Evolutionary conservation across 2,113 vertebrate genomes (phyloP).

Genomic region (Ptychochromis oligacanthus): DNA sequence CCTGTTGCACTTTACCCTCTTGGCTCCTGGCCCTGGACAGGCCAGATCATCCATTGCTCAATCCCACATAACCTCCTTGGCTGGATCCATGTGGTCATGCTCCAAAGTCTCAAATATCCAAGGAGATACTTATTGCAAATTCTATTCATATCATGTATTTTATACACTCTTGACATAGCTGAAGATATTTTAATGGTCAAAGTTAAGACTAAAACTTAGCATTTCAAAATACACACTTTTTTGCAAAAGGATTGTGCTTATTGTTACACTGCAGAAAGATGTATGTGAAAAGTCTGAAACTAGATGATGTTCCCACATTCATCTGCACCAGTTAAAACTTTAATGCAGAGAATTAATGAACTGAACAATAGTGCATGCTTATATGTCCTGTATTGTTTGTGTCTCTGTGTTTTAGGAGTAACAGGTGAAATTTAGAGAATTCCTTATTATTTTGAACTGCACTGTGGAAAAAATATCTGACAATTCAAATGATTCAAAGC

Average conservation of each 20-base stretch:
- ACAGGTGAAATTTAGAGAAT: not conserved
- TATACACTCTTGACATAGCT: not conserved
- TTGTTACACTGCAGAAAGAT: not conserved
- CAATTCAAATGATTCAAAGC: not conserved
- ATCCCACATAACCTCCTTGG: not conserved
- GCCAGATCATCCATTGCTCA: not conserved
- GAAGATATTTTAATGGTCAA: not conserved
- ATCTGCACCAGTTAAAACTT: not conserved
- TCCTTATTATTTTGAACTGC: accelerated
- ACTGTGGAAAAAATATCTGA: not conserved
- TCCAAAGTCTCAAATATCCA: not conserved
- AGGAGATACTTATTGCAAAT: not conserved
- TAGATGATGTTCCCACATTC: not conserved
- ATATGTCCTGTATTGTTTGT: too few relatives aligned
- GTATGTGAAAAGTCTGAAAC: not conserved
- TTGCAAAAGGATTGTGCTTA: not conserved
- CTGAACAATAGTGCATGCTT: not conserved
- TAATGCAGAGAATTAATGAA: not conserved
- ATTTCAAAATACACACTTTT: not conserved
- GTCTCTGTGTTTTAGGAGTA: not conserved
- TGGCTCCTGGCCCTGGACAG: conserved; percentile 17
- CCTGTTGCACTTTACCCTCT: conserved; percentile 65
- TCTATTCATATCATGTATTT: not conserved
- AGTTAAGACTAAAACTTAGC: accelerated
- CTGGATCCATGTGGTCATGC: not conserved